Percentiles rank a stretch among this genome's conserved stretches.
phyloP scores from a whole-genome alignment of 2,113 vertebrate genomes.

The Syrrhaptes paradoxus region DNA sequence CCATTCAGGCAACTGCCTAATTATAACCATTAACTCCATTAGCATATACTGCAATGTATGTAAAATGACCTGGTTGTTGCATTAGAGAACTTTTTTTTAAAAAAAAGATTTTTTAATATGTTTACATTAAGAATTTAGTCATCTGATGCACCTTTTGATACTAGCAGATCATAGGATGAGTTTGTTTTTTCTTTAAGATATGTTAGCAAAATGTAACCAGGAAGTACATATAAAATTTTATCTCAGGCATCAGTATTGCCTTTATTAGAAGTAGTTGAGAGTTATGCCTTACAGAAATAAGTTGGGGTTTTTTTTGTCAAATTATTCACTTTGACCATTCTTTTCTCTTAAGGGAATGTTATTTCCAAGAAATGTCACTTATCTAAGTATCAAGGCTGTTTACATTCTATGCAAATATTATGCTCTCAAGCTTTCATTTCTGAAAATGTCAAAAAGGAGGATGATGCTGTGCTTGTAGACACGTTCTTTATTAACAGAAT shows the following conservation, averaged over 20 bases:
- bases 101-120: background rate
- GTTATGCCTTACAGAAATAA: background rate
- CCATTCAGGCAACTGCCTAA: background rate
- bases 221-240: background rate
- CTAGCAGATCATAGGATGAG: background rate
- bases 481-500: slow-evolving; percentile 15
- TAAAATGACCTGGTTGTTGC: background rate
- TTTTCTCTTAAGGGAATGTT: background rate
- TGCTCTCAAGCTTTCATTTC: background rate
- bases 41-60: background rate
- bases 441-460: slow-evolving; percentile 29
- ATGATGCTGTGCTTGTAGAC: background rate
- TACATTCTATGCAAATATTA: slow-evolving; percentile 25
- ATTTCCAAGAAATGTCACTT: slow-evolving; percentile 12
- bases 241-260: background rate
- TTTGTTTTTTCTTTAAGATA: background rate
- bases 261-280: background rate
- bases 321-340: background rate
- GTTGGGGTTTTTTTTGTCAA: background rate
- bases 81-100: background rate
- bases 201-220: background rate
- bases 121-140: background rate
- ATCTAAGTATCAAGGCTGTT: background rate
- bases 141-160: background rate
- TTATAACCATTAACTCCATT: background rate